Conservation (phyloP, 2,113 vertebrate species). For the Alethe diademata region DNA sequence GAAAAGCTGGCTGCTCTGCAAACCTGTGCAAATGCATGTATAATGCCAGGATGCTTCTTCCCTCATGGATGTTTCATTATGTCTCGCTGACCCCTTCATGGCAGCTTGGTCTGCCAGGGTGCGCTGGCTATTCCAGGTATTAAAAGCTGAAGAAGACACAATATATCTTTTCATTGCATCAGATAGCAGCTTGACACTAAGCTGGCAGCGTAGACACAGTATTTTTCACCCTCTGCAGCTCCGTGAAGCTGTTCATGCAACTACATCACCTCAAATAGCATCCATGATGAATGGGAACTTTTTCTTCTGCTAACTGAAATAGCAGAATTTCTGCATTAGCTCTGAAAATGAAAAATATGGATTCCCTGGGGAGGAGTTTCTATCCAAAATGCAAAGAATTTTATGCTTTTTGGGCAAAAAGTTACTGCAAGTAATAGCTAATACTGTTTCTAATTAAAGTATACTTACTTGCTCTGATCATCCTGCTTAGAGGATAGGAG, state of each 20-base stretch:
- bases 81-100: not conserved
- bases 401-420: not conserved
- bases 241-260: not conserved
- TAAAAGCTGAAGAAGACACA: not conserved
- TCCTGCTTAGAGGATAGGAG: not conserved
- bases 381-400: not conserved
- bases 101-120: not conserved
- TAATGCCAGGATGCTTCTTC: not conserved
- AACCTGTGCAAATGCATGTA: not conserved
- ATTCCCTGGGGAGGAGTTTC: not conserved
- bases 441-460: not conserved
- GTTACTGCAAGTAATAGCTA: not conserved
- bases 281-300: accelerated
- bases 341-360: not conserved
- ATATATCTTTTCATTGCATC: not conserved
- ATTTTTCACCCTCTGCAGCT: not conserved
- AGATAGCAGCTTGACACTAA: not conserved
- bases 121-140: not conserved
- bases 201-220: not conserved
- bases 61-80: not conserved
- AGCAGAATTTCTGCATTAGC: not conserved
- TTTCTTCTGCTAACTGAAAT: not conserved
- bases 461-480: not conserved
- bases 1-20: not conserved
- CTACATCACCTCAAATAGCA: not conserved